phyloP scores from a whole-genome alignment of 2,888 invertebrate genomes.

The Conistra vaccinii region DNA sequence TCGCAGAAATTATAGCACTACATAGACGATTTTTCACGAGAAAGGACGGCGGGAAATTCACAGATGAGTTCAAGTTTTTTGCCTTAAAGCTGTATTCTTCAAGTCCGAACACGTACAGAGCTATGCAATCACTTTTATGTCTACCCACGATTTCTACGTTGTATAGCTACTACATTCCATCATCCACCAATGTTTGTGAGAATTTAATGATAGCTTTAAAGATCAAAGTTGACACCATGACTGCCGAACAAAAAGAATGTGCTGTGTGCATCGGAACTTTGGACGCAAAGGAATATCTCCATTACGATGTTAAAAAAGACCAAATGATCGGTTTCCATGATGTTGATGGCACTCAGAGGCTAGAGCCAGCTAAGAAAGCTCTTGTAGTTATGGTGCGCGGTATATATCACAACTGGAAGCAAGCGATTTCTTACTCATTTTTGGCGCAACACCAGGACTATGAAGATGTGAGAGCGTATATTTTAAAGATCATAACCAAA shows the following conservation, averaged over 20 bases:
- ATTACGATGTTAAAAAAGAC: conserved; percentile 58
- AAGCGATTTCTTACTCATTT: conserved; percentile 44
- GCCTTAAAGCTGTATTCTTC: conserved; percentile 57
- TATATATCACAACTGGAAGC: conserved; percentile 62
- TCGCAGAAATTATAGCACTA: conserved; percentile 41
- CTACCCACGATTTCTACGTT: conserved; percentile 48
- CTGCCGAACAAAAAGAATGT: conserved; percentile 56
- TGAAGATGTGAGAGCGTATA: conserved; percentile 29
- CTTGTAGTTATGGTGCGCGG: conserved; percentile 62
- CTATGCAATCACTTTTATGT: conserved; percentile 35
- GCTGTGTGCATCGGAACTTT: conserved; percentile 56
- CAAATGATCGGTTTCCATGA: conserved; percentile 63
- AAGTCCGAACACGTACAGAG: conserved; percentile 52
- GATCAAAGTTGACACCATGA: conserved; percentile 58
- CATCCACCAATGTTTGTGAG: conserved; percentile 22
- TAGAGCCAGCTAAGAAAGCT: conserved; percentile 43
- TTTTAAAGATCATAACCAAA: conserved; percentile 38
- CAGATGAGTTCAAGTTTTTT: conserved; percentile 42
- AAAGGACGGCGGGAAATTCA: conserved; percentile 12
- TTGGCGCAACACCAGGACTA: conserved; percentile 40
- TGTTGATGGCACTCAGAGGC: conserved; percentile 46
- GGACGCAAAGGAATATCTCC: conserved; percentile 43
- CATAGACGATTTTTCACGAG: conserved; percentile 18
- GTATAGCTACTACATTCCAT: conserved; percentile 39
- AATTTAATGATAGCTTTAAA: conserved; percentile 47